These are phyloP conservation scores for Stenotaenia linearis DNA, from an alignment of 2,888 invertebrate genomes.

Conservation along the genomic window DNA sequence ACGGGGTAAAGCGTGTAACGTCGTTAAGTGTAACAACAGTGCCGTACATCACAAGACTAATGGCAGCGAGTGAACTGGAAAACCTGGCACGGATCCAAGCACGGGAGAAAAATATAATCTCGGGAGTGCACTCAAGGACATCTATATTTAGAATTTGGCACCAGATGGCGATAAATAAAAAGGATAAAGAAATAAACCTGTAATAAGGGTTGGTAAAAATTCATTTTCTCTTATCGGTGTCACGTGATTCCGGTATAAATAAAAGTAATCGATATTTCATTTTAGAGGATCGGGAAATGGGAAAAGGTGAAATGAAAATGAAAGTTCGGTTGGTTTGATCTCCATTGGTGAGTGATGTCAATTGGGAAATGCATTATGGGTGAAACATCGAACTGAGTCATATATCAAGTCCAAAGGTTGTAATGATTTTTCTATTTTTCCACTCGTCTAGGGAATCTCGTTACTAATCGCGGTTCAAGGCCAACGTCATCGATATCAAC, in stretches of 20 bases:
- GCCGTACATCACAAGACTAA: not conserved
- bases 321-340: not conserved
- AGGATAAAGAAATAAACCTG: not conserved
- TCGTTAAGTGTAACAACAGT: not conserved
- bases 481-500: not conserved
- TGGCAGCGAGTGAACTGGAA: constrained; percentile 7
- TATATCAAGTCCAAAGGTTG: not conserved
- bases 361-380: not conserved
- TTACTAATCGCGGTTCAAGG: not conserved
- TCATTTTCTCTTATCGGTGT: not conserved
- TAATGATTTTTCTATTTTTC: not conserved
- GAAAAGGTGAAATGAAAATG: no score
- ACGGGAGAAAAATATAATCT: not conserved
- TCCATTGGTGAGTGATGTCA: not conserved
- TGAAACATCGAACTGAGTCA: not conserved
- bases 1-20: not conserved
- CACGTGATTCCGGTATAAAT: not conserved
- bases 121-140: constrained; percentile 15
- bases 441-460: not conserved
- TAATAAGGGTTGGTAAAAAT: not conserved
- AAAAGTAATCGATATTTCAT: not conserved
- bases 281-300: no score
- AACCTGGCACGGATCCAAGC: not conserved
- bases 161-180: not conserved
- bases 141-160: not conserved